A percentile compares a stretch with the other conserved stretches of the same genome.
Conservation (phyloP, 2,113 vertebrate genomes). For the Vulpes lagopus region DNA sequence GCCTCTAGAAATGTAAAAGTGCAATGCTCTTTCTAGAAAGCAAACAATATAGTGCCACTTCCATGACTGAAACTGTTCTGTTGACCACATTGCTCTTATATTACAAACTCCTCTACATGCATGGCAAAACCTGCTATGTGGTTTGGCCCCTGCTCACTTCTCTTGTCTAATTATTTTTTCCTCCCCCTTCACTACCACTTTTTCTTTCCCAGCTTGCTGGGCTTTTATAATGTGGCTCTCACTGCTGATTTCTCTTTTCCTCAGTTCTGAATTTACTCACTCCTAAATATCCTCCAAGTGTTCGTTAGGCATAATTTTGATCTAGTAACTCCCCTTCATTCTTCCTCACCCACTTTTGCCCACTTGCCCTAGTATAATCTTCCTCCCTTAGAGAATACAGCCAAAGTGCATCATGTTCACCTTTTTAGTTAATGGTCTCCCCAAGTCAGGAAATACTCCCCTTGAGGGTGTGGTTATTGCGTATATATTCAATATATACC, state of each 20-base stretch:
- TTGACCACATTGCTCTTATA: neutral
- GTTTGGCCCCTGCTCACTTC: neutral
- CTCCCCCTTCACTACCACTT: neutral
- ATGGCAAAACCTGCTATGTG: neutral
- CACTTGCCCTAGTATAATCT: fast-evolving
- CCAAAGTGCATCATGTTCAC: neutral
- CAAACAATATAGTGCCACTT: neutral
- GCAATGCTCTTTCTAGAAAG: neutral
- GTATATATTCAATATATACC: neutral
- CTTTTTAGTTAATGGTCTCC: neutral
- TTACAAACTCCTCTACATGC: neutral
- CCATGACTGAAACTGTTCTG: neutral
- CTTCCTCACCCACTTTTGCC: neutral
- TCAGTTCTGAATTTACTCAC: neutral
- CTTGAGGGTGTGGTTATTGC: neutral
- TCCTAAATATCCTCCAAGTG: neutral
- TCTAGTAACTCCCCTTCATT: neutral
- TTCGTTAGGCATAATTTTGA: neutral
- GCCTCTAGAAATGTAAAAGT: neutral
- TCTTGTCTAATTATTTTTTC: neutral
- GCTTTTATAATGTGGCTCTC: neutral
- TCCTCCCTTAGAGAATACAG: neutral
- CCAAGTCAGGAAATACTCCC: neutral
- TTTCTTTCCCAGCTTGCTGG: neutral
- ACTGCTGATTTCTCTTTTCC: neutral